A percentile compares a stretch with the other conserved stretches of the same genome.
Evolutionary conservation across 2,888 invertebrate genomes (phyloP).

Genomic region (Pogonocherus hispidulus): DNA sequence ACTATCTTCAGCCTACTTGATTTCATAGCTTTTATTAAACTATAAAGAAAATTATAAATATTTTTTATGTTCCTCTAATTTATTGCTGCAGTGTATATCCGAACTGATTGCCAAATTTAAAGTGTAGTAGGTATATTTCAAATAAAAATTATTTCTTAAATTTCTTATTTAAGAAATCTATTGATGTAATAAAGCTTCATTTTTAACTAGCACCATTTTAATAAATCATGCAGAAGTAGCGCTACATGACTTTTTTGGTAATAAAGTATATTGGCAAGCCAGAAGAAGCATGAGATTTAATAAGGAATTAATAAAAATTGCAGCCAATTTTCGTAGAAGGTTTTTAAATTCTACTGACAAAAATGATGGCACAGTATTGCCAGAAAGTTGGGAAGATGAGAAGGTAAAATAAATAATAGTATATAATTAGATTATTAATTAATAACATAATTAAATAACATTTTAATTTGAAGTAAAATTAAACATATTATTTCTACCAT

Average conservation of each 20-base stretch:
- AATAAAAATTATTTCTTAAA: too few species aligned
- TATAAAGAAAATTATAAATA: too few species aligned
- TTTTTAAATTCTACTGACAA: slow-evolving; percentile 76
- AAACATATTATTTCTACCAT: not conserved
- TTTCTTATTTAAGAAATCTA: too few species aligned
- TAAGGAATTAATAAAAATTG: slow-evolving; percentile 75
- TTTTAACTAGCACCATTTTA: slow-evolving; percentile 72
- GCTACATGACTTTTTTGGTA: slow-evolving; percentile 90
- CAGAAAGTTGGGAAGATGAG: slow-evolving; percentile 75
- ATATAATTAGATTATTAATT: too few species aligned
- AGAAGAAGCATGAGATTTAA: slow-evolving; percentile 94
- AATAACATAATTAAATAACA: too few species aligned
- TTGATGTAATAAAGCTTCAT: not conserved
- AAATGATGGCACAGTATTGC: slow-evolving; percentile 73
- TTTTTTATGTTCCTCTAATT: too few species aligned
- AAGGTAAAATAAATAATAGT: slow-evolving; percentile 67
- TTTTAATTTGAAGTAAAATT: not conserved
- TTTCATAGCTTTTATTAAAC: too few species aligned
- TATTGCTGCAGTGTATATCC: too few species aligned
- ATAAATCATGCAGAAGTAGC: slow-evolving; percentile 88
- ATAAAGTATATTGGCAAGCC: slow-evolving; percentile 85
- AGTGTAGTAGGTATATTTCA: too few species aligned
- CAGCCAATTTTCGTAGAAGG: slow-evolving; percentile 75
- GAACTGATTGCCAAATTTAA: too few species aligned
- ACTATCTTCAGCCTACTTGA: too few species aligned